Conservation (phyloP, 2,113 vertebrate species). For the Pluvianellus socialis region DNA sequence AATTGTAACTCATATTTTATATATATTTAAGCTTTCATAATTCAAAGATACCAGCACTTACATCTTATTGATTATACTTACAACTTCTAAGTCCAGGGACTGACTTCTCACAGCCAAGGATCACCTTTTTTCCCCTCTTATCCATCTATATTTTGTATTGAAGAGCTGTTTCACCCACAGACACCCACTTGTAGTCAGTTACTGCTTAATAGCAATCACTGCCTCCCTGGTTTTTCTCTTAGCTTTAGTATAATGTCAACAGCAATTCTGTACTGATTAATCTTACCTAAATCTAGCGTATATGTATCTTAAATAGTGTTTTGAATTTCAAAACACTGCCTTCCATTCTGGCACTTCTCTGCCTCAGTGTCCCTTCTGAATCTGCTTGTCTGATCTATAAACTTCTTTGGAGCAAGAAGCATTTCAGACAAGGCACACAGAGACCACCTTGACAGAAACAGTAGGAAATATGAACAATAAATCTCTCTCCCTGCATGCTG, state of each 20-base stretch:
- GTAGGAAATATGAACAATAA: neutral
- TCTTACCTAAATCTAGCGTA: neutral
- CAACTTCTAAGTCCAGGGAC: neutral
- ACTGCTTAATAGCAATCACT: neutral
- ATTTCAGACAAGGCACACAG: neutral
- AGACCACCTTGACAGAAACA: neutral
- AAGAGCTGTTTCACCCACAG: neutral
- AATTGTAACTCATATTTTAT: neutral
- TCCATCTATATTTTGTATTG: neutral
- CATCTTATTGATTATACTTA: neutral
- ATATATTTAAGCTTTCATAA: constrained; percentile 20
- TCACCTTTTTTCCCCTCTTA: neutral
- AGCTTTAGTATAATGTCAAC: neutral
- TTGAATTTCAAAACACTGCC: neutral
- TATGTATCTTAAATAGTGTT: neutral
- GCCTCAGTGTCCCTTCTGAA: neutral
- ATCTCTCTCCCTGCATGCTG: neutral
- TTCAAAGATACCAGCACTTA: neutral
- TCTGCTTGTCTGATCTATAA: neutral
- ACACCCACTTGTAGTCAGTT: neutral
- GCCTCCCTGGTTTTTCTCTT: neutral
- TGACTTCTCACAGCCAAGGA: neutral
- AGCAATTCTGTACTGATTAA: neutral
- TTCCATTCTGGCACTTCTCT: neutral
- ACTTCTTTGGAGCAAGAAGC: neutral